Base-by-base conservation (phyloP, 2,113 vertebrate genomes). In the Abramis brama region DNA sequence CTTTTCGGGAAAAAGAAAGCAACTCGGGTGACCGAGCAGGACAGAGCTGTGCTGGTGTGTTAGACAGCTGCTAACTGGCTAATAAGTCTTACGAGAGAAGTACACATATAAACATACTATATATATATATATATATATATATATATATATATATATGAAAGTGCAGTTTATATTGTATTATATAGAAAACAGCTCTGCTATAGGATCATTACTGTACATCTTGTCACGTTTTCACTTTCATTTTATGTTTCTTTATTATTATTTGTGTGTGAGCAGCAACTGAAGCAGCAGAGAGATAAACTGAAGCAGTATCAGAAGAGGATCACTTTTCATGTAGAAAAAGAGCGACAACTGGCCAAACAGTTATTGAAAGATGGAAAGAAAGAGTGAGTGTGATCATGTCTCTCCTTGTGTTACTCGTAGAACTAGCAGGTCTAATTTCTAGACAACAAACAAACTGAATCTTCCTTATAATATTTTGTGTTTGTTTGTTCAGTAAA, bases 251-350 rank as follows among this genome's bases (percentile, higher is more conserved):
- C 43, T 19, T 8, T 78, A 7, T 79, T 47, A 43, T 10, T 78
- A 6, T 88, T 1, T 82, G 25, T 82, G 45, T 75, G 33, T 60
- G 11, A 50, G 27, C 92, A 98, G 97, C 97, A 99, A 97, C 93
- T 99, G 92, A 99, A 99, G 90, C 97, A 98, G 92, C 98, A 99
- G 89, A 91, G 98, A 89, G 98, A 99, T 94, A 98, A 97, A 85
- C 95, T 99, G 90, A 93, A 89, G 77, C 97, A 97, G 90, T 98
- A 97, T 86, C 97, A 98, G 95, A 96, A 95, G 93, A 94, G 90
- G 90, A 91, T 99, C 84, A 87, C 85, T 0, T 88, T 96, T 87
- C 96, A 95, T 89, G 93, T 98, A 93, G 96, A 97, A 45, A 93
- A 95, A 23, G 97, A 99, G 92, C 90, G 97, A 3, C 91, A 90